phyloP scores from a whole-genome alignment of 1,140 invertebrate genomes.

The Drosophila busckii region DNA sequence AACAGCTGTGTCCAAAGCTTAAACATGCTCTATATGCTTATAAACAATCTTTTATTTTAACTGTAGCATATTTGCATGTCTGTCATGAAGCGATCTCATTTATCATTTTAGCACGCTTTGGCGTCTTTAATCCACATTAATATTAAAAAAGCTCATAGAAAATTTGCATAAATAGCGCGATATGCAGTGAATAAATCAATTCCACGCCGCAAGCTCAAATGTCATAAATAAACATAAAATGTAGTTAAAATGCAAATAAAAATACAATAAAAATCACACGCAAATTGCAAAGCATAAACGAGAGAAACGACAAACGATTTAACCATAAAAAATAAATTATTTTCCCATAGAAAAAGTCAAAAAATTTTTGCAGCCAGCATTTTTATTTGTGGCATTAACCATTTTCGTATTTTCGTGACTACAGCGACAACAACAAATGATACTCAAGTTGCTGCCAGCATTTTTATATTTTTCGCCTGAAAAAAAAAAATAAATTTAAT shows the following conservation, averaged over 20 bases:
- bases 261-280: constrained; percentile 35
- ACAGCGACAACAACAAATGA: background rate
- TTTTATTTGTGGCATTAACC: constrained; percentile 27
- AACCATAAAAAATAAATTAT: constrained; percentile 52
- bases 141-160: constrained; percentile 33
- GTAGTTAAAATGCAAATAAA: constrained; percentile 14
- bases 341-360: constrained; percentile 40
- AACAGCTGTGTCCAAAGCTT: background rate
- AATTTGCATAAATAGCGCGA: constrained; percentile 14
- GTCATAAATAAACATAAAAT: constrained; percentile 28
- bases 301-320: constrained; percentile 33
- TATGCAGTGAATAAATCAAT: constrained; percentile 38
- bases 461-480: constrained; percentile 13
- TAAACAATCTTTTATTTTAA: background rate
- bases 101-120: constrained; percentile 5
- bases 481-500: constrained; percentile 62
- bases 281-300: constrained; percentile 37
- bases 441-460: constrained; percentile 44
- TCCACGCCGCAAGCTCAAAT: constrained; percentile 42
- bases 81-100: constrained; percentile 9
- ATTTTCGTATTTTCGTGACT: constrained; percentile 41
- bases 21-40: background rate
- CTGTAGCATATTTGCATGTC: background rate
- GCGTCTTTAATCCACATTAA: constrained; percentile 27
- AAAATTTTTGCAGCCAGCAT: constrained; percentile 18